Percentiles rank a stretch among this genome's conserved stretches.
phyloP scores from a whole-genome alignment of 2,797 vertebrate species.

The Chrosomus eos region DNA sequence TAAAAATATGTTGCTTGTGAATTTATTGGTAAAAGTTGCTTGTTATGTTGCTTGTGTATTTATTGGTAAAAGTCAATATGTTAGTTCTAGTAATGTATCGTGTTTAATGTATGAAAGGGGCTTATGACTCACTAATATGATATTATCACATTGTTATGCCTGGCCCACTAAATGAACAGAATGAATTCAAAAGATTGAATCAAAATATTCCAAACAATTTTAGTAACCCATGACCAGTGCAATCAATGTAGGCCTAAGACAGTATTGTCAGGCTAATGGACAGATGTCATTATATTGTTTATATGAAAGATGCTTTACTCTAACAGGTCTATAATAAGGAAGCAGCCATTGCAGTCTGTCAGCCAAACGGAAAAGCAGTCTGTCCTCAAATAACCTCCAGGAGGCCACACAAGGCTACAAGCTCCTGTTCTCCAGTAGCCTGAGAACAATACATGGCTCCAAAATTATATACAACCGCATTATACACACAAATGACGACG shows the following conservation, averaged over 20 bases:
- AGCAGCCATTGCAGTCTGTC: conserved; percentile 55
- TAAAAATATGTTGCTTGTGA: neutral
- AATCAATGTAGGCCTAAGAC: neutral
- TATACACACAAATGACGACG: neutral
- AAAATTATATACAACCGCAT: neutral
- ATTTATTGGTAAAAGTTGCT: neutral
- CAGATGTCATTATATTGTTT: neutral
- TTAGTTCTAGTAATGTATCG: neutral
- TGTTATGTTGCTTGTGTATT: too few species aligned
- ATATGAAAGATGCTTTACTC: conserved; percentile 8
- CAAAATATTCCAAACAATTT: neutral
- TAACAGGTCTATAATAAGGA: neutral
- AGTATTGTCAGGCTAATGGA: neutral
- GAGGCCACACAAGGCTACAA: conserved; percentile 14
- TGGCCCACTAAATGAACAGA: neutral
- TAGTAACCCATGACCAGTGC: neutral
- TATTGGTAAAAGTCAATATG: neutral
- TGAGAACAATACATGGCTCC: neutral
- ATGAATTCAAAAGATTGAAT: neutral
- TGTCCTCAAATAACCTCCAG: conserved; percentile 66
- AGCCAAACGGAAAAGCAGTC: neutral
- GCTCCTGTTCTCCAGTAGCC: neutral
- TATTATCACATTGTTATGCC: neutral
- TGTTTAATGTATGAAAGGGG: neutral
- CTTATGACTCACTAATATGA: neutral